Evolutionary conservation across 2,113 vertebrate species (phyloP).

Genomic region (Ochotona curzoniae): DNA sequence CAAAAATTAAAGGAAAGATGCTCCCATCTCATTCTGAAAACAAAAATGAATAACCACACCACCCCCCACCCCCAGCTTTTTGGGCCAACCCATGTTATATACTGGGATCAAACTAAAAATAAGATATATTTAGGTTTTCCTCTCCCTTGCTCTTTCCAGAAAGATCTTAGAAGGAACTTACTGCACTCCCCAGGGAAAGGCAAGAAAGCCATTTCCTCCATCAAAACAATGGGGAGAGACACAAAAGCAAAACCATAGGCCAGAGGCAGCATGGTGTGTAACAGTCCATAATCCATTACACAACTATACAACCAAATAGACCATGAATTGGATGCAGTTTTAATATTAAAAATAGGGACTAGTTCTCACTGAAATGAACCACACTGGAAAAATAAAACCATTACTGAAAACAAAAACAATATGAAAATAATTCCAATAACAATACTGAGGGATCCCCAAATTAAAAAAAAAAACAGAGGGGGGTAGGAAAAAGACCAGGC

Average conservation of each 20-base stretch:
- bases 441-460: slow-evolving; percentile 35
- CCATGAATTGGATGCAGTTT: slow-evolving; percentile 31
- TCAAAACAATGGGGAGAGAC: not conserved
- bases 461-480: slow-evolving; percentile 35
- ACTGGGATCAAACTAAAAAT: slow-evolving; percentile 38
- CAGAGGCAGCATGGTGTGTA: slow-evolving; percentile 43
- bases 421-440: slow-evolving; percentile 62
- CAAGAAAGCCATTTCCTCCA: slow-evolving; percentile 2
- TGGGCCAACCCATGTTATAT: slow-evolving; percentile 64
- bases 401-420: slow-evolving; percentile 68
- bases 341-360: slow-evolving; percentile 27
- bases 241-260: slow-evolving; percentile 2
- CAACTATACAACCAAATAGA: not conserved
- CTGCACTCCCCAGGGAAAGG: slow-evolving; percentile 25
- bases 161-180: slow-evolving; percentile 55
- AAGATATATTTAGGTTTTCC: not conserved
- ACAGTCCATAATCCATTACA: slow-evolving; percentile 29
- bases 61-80: not conserved
- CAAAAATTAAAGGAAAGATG: slow-evolving; percentile 88
- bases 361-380: slow-evolving; percentile 45
- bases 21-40: slow-evolving; percentile 91
- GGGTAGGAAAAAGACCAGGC: slow-evolving; percentile 73
- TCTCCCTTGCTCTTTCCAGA: slow-evolving; percentile 20
- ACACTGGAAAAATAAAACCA: slow-evolving; percentile 17
- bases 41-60: slow-evolving; percentile 74